These are phyloP conservation scores for Idris sp. DNA, from an alignment of 1,140 invertebrate species.

Conservation along the genomic window DNA sequence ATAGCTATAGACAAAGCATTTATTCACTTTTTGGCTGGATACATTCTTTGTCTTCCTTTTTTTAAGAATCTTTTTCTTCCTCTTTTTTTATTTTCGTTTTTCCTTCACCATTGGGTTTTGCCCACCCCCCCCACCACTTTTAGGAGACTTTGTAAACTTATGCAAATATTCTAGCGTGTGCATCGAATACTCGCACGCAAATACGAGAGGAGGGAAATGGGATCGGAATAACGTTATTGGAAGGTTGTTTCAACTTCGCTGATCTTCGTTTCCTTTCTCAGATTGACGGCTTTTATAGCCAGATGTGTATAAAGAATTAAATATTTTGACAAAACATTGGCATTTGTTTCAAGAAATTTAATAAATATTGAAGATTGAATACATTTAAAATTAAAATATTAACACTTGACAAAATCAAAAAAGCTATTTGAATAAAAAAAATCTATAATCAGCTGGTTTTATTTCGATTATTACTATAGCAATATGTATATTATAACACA, in stretches of 20 bases:
- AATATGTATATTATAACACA: too few relatives aligned
- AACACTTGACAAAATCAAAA: too few relatives aligned
- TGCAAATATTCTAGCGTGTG: conserved; percentile 64
- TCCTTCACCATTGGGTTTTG: conserved; percentile 9
- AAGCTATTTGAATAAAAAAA: too few relatives aligned
- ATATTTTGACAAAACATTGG: too few relatives aligned
- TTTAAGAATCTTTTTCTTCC: not conserved
- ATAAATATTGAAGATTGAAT: too few relatives aligned
- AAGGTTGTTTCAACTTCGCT: not conserved
- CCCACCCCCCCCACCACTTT: conserved; percentile 14
- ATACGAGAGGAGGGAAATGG: conserved; percentile 12
- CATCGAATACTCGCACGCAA: conserved; percentile 48
- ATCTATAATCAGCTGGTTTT: too few relatives aligned
- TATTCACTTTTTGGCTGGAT: too few relatives aligned
- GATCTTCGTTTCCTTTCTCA: not conserved
- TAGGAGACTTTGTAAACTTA: conserved; percentile 54
- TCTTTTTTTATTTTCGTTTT: conserved; percentile 7
- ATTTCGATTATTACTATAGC: too few relatives aligned
- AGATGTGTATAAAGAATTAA: too few relatives aligned
- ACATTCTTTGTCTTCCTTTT: conserved; percentile 27
- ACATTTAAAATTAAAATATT: too few relatives aligned
- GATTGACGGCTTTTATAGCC: not conserved
- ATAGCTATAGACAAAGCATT: too few relatives aligned
- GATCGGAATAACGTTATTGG: not conserved
- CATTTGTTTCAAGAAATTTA: too few relatives aligned